Evolutionary conservation across 37 sponge, comb jelly and placozoan species (phyloP).

Genomic region (Diacarnus erythraeanus): DNA sequence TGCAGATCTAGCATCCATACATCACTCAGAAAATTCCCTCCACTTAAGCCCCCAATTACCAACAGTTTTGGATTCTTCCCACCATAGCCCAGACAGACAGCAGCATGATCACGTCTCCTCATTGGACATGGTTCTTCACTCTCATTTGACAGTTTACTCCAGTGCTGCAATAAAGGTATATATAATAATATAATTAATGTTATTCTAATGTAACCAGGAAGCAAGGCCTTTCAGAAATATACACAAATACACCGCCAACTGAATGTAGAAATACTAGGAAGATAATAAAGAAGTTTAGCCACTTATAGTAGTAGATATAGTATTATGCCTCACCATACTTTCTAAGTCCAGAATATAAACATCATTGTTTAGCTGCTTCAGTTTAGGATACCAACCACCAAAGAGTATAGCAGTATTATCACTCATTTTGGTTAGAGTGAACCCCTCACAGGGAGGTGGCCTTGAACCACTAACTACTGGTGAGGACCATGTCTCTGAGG

Average conservation of each 20-base stretch:
- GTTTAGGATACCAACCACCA: not conserved
- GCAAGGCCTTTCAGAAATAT: too few species aligned
- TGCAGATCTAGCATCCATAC: not conserved
- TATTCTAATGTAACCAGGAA: not conserved
- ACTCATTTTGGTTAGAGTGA: slow-evolving; percentile 39
- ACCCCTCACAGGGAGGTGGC: slow-evolving; percentile 55
- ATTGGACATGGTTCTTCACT: not conserved
- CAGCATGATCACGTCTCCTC: not conserved
- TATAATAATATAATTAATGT: not conserved
- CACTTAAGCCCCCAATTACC: not conserved
- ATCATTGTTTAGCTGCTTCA: not conserved
- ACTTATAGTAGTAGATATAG: too few species aligned
- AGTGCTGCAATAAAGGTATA: not conserved
- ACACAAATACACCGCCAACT: too few species aligned
- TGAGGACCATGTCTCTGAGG: slow-evolving; percentile 24
- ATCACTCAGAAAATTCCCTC: not conserved
- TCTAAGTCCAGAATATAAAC: not conserved
- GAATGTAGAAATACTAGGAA: too few species aligned
- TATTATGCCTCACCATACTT: not conserved
- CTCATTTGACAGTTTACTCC: slow-evolving; percentile 1
- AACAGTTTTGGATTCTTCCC: not conserved
- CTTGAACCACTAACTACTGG: slow-evolving; percentile 40
- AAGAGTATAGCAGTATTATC: slow-evolving; percentile 12
- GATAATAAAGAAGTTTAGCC: too few species aligned
- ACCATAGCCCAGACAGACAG: slow-evolving; percentile 2